These are phyloP conservation scores for Oryzias celebensis DNA, from an alignment of 2,113 vertebrate genomes.

Conservation along the genomic window DNA sequence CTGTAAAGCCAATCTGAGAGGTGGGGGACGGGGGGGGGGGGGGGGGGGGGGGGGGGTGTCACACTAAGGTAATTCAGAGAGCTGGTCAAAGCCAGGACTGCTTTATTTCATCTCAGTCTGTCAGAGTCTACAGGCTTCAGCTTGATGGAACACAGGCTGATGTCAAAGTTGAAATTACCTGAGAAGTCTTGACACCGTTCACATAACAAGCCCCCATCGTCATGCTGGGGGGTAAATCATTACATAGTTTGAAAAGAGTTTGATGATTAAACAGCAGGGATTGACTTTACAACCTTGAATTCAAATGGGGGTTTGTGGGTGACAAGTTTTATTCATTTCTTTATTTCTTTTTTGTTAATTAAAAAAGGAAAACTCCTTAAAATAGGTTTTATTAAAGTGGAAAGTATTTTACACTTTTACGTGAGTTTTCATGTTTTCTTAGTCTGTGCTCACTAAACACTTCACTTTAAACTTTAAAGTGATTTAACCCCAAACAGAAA, in stretches of 20 bases:
- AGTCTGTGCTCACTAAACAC: too few relatives aligned
- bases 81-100: conserved; percentile 54
- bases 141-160: conserved; percentile 47
- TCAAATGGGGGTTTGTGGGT: too few relatives aligned
- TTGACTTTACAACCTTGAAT: neutral
- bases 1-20: conserved; percentile 36
- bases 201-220: conserved; percentile 14
- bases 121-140: conserved; percentile 36
- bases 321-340: too few relatives aligned
- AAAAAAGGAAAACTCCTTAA: too few relatives aligned
- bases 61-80: conserved; percentile 45
- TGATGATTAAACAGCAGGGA: conserved; percentile 32
- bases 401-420: too few relatives aligned
- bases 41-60: conserved; percentile 7
- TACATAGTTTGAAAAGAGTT: neutral
- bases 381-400: too few relatives aligned
- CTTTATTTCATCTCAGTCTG: conserved; percentile 32
- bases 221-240: conserved; percentile 35
- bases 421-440: too few relatives aligned
- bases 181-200: conserved; percentile 25
- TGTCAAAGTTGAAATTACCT: conserved; percentile 14
- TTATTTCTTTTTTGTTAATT: too few relatives aligned
- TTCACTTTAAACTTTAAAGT: too few relatives aligned
- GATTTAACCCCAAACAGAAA: too few relatives aligned
- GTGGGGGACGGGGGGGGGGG: neutral